Evolutionary conservation across 2,113 vertebrate species (phyloP).

Genomic region (Leucoraja erinaceus): DNA sequence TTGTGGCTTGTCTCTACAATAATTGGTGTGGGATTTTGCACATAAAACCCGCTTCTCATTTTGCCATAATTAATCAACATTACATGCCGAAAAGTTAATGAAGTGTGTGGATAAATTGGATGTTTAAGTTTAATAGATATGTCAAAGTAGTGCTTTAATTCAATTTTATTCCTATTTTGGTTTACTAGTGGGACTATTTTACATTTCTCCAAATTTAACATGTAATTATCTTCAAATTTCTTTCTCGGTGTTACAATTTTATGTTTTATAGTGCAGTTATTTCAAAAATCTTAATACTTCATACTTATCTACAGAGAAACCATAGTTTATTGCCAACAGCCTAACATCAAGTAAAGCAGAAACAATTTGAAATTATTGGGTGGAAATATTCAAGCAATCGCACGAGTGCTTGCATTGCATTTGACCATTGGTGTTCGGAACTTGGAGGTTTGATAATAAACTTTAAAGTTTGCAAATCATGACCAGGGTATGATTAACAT

Average conservation of each 20-base stretch:
- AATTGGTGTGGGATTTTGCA: neutral
- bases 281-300: neutral
- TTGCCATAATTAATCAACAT: neutral
- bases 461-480: neutral
- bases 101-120: neutral
- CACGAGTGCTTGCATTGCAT: neutral
- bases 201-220: neutral
- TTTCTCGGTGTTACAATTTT: neutral
- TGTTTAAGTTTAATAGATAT: neutral
- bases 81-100: neutral
- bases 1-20: neutral
- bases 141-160: neutral
- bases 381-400: neutral
- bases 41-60: neutral
- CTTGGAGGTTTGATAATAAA: neutral
- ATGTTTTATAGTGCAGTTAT: too few species aligned
- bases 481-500: neutral
- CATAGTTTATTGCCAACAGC: conserved; percentile 46
- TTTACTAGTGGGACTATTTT: neutral
- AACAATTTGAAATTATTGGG: neutral
- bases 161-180: neutral
- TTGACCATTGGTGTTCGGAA: neutral
- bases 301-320: conserved; percentile 57
- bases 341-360: conserved; percentile 34
- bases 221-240: neutral